Base-by-base conservation (phyloP, 2,797 vertebrate genomes). In the Perodicticus potto region DNA sequence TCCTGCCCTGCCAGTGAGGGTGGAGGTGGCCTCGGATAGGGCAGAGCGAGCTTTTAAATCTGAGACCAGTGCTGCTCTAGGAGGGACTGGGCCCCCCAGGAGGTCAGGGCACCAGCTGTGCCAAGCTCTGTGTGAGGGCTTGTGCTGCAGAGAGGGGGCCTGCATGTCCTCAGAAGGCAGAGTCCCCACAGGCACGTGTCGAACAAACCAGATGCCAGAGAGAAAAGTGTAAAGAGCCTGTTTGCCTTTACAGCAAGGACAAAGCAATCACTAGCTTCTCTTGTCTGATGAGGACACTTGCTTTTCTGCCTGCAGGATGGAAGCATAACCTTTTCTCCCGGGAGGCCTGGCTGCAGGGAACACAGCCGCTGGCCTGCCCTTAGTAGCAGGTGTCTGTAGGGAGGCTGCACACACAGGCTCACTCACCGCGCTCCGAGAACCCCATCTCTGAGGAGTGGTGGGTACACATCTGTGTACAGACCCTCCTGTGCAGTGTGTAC, bases 401-500 rank as follows among this genome's bases (percentile, higher is more conserved):
- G 3, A 86, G 25, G 82, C 13, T 2, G 45, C 11, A 22, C 10
- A 0, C 4, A 19, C 19, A 7, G 72, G 49, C 32, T 7, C 11
- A n/a, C 4, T 3, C 16, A 20, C 10, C 43, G 32, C 10, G 22
- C n/a, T 20, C 49, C 14, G 34, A 78, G 12, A 43, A 17, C 32
- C 73, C 82, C 29, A 34, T 17, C 22, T 19, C 25, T 6, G 40
- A n/a, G 40, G 2, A 0, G 2, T 0, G 11, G 73, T 6, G 17
- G 14, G 10, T 37, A 32, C 70, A 19, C 7, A 16, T 6, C 16
- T 10, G 8, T 1, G 5, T 0, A 22, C 11, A 14, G 23, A 81
- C 37, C 7, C 19, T 22, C 34, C 55, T 8, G 0, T 1, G 3
- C 0, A 0, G 2, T 0, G 2, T 19, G 11, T 7, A 6, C 0